These are phyloP conservation scores for Philaethria dido DNA, from an alignment of 2,888 invertebrate genomes.

Conservation along the genomic window DNA sequence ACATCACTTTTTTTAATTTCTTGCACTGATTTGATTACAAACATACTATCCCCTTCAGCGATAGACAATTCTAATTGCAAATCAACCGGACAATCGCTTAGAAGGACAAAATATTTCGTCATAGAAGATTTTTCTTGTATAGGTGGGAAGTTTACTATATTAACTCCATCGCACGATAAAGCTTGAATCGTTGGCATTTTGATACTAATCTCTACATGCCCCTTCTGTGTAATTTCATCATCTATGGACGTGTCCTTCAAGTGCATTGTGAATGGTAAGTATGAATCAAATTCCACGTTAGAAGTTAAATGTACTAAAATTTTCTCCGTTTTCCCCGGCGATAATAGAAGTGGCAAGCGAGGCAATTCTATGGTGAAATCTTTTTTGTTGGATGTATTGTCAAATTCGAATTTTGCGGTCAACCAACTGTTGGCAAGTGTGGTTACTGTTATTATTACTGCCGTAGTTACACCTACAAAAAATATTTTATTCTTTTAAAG, in stretches of 20 bases:
- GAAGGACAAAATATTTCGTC: slow-evolving; percentile 65
- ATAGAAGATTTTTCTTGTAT: slow-evolving; percentile 58
- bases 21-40: slow-evolving; percentile 66
- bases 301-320: slow-evolving; percentile 66
- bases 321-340: slow-evolving; percentile 67
- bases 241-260: slow-evolving; percentile 70
- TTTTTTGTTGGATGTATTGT: slow-evolving; percentile 53
- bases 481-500: background rate
- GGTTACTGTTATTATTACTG: slow-evolving; percentile 60
- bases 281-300: slow-evolving; percentile 58
- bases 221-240: slow-evolving; percentile 60
- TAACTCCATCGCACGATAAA: slow-evolving; percentile 69
- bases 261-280: slow-evolving; percentile 58
- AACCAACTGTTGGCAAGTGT: slow-evolving; percentile 70
- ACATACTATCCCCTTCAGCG: slow-evolving; percentile 61
- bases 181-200: slow-evolving; percentile 71
- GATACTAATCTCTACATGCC: slow-evolving; percentile 58
- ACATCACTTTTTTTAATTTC: slow-evolving; percentile 71
- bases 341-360: slow-evolving; percentile 64
- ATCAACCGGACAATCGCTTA: slow-evolving; percentile 71
- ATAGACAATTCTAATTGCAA: slow-evolving; percentile 65
- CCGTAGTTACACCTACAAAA: slow-evolving; percentile 60
- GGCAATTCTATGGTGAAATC: slow-evolving; percentile 68
- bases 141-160: slow-evolving; percentile 63
- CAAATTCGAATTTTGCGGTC: slow-evolving; percentile 66